Evolutionary conservation across 2,113 vertebrate genomes (phyloP).

Genomic region (Synchiropus splendidus): DNA sequence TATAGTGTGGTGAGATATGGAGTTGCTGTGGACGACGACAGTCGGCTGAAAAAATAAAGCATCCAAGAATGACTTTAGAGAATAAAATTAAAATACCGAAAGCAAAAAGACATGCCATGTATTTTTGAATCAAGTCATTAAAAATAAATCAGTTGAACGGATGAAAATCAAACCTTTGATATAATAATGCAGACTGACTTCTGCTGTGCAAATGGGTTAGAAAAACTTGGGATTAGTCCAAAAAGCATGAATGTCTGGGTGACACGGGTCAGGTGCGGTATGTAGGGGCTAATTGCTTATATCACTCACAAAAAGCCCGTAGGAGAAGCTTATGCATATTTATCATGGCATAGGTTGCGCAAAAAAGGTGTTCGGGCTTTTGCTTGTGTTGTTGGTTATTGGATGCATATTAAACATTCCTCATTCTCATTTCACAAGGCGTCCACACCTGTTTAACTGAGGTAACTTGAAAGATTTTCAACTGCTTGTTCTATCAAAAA

Average conservation of each 20-base stretch:
- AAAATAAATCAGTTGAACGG: too few species aligned
- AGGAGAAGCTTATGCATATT: slow-evolving; percentile 32
- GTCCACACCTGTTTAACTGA: slow-evolving; percentile 64
- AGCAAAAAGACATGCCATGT: not conserved
- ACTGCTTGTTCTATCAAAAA: slow-evolving; percentile 64
- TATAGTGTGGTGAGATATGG: slow-evolving; percentile 1
- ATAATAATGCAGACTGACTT: too few species aligned
- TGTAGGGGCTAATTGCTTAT: slow-evolving; percentile 22
- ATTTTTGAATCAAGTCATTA: slow-evolving; percentile 4
- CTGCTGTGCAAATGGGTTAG: slow-evolving; percentile 36
- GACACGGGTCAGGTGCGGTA: slow-evolving; percentile 42
- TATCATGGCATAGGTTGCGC: slow-evolving; percentile 28
- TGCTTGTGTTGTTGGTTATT: slow-evolving; percentile 31
- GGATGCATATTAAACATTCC: slow-evolving; percentile 55
- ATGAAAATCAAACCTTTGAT: too few species aligned
- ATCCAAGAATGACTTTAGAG: not conserved
- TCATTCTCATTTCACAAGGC: slow-evolving; percentile 42
- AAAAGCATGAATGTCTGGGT: slow-evolving; percentile 38
- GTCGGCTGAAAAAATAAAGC: not conserved
- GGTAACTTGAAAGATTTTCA: slow-evolving; percentile 65
- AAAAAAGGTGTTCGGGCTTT: slow-evolving; percentile 23
- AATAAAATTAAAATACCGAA: slow-evolving; percentile 1
- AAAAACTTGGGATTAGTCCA: slow-evolving; percentile 39
- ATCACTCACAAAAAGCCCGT: slow-evolving; percentile 27
- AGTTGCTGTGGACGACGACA: not conserved